Evolutionary conservation across 2,113 vertebrate genomes (phyloP).

Genomic region (Miniopterus natalensis): DNA sequence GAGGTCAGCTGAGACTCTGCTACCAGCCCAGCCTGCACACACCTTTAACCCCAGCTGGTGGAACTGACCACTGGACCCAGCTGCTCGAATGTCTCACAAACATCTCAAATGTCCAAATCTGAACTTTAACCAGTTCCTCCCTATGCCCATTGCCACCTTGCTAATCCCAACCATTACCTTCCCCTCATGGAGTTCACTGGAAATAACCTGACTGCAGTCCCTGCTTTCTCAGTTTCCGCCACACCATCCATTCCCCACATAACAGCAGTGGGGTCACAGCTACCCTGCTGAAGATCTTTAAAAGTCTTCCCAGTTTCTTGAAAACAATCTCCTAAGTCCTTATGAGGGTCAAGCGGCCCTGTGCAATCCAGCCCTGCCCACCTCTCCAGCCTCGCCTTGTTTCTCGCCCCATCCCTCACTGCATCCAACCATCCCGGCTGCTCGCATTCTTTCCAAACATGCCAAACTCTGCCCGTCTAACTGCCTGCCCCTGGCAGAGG

Average conservation of each 20-base stretch:
- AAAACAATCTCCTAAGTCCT: not conserved
- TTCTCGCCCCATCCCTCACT: too few species aligned
- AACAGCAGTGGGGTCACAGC: too few species aligned
- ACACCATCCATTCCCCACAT: not conserved
- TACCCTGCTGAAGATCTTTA: not conserved
- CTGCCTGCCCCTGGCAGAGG: not conserved
- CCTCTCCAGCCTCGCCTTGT: not conserved
- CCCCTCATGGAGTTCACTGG: not conserved
- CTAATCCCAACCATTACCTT: not conserved
- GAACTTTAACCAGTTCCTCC: not conserved
- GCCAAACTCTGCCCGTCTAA: not conserved
- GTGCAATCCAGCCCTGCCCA: not conserved
- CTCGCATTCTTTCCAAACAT: not conserved
- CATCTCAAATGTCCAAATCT: not conserved
- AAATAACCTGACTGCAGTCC: not conserved
- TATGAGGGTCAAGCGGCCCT: not conserved
- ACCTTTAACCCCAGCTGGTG: not conserved
- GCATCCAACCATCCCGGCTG: not conserved
- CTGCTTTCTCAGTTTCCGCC: not conserved
- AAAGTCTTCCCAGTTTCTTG: not conserved
- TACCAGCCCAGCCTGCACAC: too few species aligned
- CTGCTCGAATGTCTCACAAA: not conserved
- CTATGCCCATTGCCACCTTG: not conserved
- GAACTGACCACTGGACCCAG: not conserved
- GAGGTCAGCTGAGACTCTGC: not conserved